A percentile compares a stretch with the other conserved stretches of the same genome.
Evolutionary conservation across 2,797 vertebrate species (phyloP).

Genomic region (Enteromius thamalakanensis): DNA sequence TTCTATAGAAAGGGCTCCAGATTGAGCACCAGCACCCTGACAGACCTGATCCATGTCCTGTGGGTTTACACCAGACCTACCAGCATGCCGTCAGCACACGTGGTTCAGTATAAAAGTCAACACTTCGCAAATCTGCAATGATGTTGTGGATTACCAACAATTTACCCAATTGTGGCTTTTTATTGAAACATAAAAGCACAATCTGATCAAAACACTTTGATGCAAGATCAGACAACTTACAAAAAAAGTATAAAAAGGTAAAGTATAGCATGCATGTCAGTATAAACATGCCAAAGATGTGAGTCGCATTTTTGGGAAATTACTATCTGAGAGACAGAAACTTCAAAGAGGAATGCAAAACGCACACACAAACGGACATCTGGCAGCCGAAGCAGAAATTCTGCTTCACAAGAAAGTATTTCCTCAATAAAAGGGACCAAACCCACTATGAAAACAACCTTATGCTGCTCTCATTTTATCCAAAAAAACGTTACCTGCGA

Average conservation of each 20-base stretch:
- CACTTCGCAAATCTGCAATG: conserved; percentile 11
- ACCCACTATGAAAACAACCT: conserved; percentile 55
- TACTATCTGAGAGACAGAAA: background rate
- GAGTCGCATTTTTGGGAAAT: background rate
- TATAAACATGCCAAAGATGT: background rate
- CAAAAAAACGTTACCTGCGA: background rate
- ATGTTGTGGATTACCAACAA: conserved; percentile 25
- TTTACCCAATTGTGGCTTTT: conserved; percentile 23
- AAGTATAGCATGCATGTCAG: background rate
- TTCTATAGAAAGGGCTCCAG: background rate
- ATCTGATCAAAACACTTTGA: background rate
- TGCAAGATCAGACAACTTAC: too few species aligned
- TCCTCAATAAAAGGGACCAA: conserved; percentile 68
- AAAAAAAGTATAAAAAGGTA: background rate
- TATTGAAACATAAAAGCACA: background rate
- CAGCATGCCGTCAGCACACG: background rate
- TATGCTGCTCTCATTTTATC: background rate
- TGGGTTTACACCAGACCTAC: background rate
- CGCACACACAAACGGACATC: conserved; percentile 8
- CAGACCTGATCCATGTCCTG: background rate
- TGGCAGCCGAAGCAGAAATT: conserved; percentile 51
- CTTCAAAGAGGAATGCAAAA: conserved; percentile 12
- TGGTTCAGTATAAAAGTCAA: background rate
- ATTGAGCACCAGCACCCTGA: background rate
- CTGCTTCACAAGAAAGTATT: conserved; percentile 63